Percentiles rank a stretch among this genome's conserved stretches.
Conservation (phyloP, 2,113 vertebrate species). For the Vulpes ferrilata region DNA sequence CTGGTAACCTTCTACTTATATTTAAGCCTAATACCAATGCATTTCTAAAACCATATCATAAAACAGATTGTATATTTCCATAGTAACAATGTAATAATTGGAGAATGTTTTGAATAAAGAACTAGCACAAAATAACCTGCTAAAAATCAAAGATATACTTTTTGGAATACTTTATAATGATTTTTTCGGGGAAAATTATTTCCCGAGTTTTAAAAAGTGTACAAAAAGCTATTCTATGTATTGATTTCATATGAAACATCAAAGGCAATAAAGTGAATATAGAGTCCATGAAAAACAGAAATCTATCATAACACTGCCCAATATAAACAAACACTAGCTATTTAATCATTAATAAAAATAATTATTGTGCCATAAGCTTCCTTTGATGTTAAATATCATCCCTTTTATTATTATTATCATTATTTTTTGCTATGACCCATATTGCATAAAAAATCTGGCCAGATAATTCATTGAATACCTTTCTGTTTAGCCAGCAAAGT, state of each 20-base stretch:
- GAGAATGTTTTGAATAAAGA: conserved; percentile 53
- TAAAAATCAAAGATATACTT: conserved; percentile 23
- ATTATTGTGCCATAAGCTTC: background rate
- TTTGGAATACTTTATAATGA: conserved; percentile 2
- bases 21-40: conserved; percentile 44
- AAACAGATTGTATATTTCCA: conserved; percentile 67
- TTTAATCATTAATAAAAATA: conserved; percentile 18
- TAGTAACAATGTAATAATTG: conserved; percentile 58
- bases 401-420: background rate
- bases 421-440: background rate
- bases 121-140: conserved; percentile 50
- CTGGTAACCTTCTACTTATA: conserved; percentile 51
- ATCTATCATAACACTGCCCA: background rate
- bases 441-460: background rate
- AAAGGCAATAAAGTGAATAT: background rate
- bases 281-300: background rate
- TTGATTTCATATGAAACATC: conserved; percentile 17
- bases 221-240: background rate
- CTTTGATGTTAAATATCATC: background rate
- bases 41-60: conserved; percentile 60
- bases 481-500: conserved; percentile 18
- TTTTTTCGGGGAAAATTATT: conserved; percentile 18
- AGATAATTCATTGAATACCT: background rate
- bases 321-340: background rate
- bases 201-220: background rate